Base-by-base conservation (phyloP, 1,140 invertebrate species). In the Drosophila mayri region DNA sequence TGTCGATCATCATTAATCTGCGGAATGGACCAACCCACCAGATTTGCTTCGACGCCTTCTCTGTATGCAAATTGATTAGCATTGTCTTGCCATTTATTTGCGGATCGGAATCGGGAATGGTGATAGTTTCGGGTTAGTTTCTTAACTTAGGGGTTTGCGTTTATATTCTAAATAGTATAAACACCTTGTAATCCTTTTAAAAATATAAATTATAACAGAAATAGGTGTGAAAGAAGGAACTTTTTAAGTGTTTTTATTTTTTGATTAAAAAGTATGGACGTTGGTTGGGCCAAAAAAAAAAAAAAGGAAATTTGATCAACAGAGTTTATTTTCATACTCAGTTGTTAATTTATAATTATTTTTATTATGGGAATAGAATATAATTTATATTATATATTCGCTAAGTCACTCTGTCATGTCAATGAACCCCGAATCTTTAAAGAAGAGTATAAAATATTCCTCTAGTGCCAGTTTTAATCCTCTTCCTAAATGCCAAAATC, bases 61-160 rank as follows among this genome's bases (percentile, higher is more conserved):
- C 37, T 38, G 8, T 28, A 77, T 61, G 66, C 57, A 74, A 80
- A 79, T 81, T 85, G 65, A 85, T 85, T 81, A 71, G 81, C 80
- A 65, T 76, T 59, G 28, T 76, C 32, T 67, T 46, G 43, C 18
- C 44, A 70, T 46, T 54, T 46, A 46, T 43, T 47, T 18, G 14
- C 47, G 16, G 0, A 32, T 25, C 2, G 7, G 1, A 40, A 18
- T 38, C 0, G 20, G 50, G 20, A 1, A 37, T 11, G 14, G 9
- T 10, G 18, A 38, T 10, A 30, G 18, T 37, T 54, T 44, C 6
- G 28, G 38, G 46, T 20, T 6, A 14, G 18, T 47, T 38, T 22
- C 35, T 25, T 67, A 25, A 49, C 28, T 40, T 11, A 16, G 11
- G 28, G 12, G 10, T 20, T 28, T 18, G 60, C 8, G 7, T 22